Evolutionary conservation across 2,797 vertebrate genomes (phyloP).

Genomic region (Zalophus californianus): DNA sequence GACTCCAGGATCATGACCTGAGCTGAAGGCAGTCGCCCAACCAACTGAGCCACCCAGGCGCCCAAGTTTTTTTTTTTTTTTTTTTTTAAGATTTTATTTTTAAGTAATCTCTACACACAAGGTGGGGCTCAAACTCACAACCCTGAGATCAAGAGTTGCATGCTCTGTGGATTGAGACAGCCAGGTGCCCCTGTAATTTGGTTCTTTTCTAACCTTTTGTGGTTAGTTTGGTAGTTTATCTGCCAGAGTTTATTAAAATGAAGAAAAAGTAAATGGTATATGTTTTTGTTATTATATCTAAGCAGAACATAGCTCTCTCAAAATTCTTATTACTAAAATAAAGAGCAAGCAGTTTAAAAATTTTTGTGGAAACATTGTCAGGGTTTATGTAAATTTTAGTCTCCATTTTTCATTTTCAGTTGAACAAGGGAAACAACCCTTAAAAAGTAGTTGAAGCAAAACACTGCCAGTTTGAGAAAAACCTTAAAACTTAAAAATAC

Average conservation of each 20-base stretch:
- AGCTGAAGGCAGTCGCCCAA: too few relatives aligned
- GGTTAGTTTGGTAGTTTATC: conserved; percentile 28
- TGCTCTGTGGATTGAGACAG: not conserved
- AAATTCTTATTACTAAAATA: conserved; percentile 63
- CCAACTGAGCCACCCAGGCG: too few relatives aligned
- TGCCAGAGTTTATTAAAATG: conserved; percentile 64
- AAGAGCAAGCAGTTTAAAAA: not conserved
- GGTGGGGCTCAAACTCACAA: not conserved
- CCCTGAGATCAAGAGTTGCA: not conserved
- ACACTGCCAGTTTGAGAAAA: conserved; percentile 44
- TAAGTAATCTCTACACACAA: not conserved
- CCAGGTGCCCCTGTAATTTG: not conserved
- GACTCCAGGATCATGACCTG: too few relatives aligned
- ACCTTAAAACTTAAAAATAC: not conserved
- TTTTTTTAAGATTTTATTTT: not conserved
- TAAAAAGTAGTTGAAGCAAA: conserved; percentile 49
- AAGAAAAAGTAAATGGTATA: conserved; percentile 36
- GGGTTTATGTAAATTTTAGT: conserved; percentile 21
- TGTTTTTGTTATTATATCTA: conserved; percentile 51
- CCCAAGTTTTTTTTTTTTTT: not conserved
- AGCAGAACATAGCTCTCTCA: conserved; percentile 7
- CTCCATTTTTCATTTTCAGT: conserved; percentile 51
- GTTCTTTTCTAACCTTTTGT: conserved; percentile 68
- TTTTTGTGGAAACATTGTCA: conserved; percentile 4
- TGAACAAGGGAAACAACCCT: conserved; percentile 9